Percentiles rank a stretch among this genome's conserved stretches.
phyloP scores from a whole-genome alignment of 1,140 invertebrate species.

The Drosophila rufa region DNA sequence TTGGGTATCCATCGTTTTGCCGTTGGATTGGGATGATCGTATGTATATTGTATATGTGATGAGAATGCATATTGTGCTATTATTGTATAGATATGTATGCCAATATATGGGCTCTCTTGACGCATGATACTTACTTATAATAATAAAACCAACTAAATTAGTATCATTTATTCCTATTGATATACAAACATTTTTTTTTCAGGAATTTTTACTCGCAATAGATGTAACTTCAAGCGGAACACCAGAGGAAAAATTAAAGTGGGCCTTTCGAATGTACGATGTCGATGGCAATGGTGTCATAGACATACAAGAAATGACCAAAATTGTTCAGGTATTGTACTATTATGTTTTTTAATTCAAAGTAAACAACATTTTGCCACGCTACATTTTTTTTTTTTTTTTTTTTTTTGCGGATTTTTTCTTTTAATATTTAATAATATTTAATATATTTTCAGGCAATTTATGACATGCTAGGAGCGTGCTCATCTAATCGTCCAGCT shows the following conservation, averaged over 20 bases:
- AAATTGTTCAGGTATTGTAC: conserved; percentile 93
- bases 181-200: not conserved
- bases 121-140: conserved; percentile 22
- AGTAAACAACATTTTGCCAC: not conserved
- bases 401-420: not conserved
- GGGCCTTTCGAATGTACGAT: conserved; percentile 99
- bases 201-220: conserved; percentile 98
- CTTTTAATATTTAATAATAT: not conserved
- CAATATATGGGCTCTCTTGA: conserved; percentile 15
- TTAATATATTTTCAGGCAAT: conserved; percentile 92
- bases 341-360: not conserved
- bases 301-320: conserved; percentile 98
- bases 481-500: conserved; percentile 95
- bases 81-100: conserved; percentile 32
- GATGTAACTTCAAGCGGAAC: conserved; percentile 99
- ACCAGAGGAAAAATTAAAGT: conserved; percentile 99
- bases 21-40: conserved; percentile 10
- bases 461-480: conserved; percentile 98
- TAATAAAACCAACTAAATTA: conserved; percentile 15
- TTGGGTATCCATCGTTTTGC: conserved; percentile 15
- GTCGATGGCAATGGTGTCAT: conserved; percentile 99
- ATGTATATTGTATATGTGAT: conserved; percentile 41
- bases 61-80: conserved; percentile 39
- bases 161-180: not conserved
- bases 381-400: rapidly evolving